Percentiles rank a stretch among this genome's conserved stretches.
These are phyloP conservation scores for Troilus luridus DNA, from an alignment of 2,888 invertebrate species.

Conservation along the genomic window DNA sequence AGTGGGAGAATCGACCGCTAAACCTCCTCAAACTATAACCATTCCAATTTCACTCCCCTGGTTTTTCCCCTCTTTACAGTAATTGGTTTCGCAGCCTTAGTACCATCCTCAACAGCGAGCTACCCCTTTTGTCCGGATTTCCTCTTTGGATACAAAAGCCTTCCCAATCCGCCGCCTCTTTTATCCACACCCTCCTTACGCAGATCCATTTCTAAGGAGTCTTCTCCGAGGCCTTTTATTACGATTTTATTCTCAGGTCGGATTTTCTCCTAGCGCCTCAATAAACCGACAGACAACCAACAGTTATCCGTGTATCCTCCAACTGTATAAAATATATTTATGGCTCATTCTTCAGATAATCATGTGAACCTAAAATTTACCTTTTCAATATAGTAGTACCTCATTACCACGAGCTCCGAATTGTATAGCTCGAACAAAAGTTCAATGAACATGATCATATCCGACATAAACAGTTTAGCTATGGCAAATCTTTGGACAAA, in stretches of 20 bases:
- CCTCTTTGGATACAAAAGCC: slow-evolving; percentile 33
- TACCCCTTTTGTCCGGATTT: slow-evolving; percentile 30
- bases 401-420: too few species aligned
- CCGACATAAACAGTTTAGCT: too few species aligned
- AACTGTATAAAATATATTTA: too few species aligned
- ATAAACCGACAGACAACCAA: too few species aligned
- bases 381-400: too few species aligned
- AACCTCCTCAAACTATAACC: slow-evolving; percentile 21
- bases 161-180: background rate
- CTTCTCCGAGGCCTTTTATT: background rate
- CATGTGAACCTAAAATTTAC: too few species aligned
- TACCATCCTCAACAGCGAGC: slow-evolving; percentile 11
- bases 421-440: too few species aligned
- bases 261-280: background rate
- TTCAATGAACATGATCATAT: too few species aligned
- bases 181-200: slow-evolving; percentile 1
- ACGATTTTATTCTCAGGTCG: background rate
- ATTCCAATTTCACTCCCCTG: slow-evolving; percentile 30
- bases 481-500: too few species aligned
- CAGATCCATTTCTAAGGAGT: slow-evolving; percentile 27
- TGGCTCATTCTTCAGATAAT: too few species aligned
- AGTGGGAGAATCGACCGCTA: slow-evolving; percentile 14
- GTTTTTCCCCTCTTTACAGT: slow-evolving; percentile 37
- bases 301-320: too few species aligned
- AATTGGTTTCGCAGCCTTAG: slow-evolving; percentile 23